Evolutionary conservation across 2,888 invertebrate genomes (phyloP).

Genomic region (Clostera curtula): DNA sequence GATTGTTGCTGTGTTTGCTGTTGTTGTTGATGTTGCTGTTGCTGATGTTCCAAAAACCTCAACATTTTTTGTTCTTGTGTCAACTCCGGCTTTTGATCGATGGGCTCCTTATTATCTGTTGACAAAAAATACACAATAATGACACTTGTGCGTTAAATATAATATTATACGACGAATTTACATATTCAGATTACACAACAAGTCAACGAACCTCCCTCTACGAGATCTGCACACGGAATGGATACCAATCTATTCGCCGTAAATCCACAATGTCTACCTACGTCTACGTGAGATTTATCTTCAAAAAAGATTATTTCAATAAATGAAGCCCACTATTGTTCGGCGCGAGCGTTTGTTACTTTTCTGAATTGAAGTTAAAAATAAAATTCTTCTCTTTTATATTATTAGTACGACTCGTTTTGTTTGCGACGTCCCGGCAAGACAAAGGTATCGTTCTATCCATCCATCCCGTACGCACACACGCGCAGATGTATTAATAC

Average conservation of each 20-base stretch:
- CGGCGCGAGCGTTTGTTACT: slow-evolving; percentile 66
- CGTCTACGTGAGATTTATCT: slow-evolving; percentile 70
- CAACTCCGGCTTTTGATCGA: slow-evolving; percentile 74
- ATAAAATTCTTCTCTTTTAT: slow-evolving; percentile 73
- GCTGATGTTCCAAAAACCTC: slow-evolving; percentile 62
- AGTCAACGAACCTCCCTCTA: slow-evolving; percentile 51
- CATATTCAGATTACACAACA: no score
- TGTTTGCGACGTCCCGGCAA: slow-evolving; percentile 71
- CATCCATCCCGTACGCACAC: slow-evolving; percentile 69
- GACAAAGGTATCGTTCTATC: slow-evolving; percentile 72
- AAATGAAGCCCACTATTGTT: slow-evolving; percentile 70
- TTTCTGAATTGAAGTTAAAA: slow-evolving; percentile 73
- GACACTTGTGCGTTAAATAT: slow-evolving; percentile 15
- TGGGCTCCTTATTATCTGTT: slow-evolving; percentile 69
- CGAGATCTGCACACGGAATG: slow-evolving; percentile 52
- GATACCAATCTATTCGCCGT: slow-evolving; percentile 48
- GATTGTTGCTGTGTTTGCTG: slow-evolving; percentile 39
- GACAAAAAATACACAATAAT: slow-evolving; percentile 32
- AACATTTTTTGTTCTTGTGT: slow-evolving; percentile 72
- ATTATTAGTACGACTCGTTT: slow-evolving; percentile 70
- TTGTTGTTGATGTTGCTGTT: slow-evolving; percentile 40
- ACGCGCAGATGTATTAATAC: slow-evolving; percentile 52
- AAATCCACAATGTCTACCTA: slow-evolving; percentile 58
- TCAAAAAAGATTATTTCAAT: slow-evolving; percentile 74
- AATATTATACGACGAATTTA: slow-evolving; percentile 14